Percentiles rank a stretch among this genome's conserved stretches.
Conservation (phyloP, 2,113 vertebrate species). For the Dasypus novemcinctus region DNA sequence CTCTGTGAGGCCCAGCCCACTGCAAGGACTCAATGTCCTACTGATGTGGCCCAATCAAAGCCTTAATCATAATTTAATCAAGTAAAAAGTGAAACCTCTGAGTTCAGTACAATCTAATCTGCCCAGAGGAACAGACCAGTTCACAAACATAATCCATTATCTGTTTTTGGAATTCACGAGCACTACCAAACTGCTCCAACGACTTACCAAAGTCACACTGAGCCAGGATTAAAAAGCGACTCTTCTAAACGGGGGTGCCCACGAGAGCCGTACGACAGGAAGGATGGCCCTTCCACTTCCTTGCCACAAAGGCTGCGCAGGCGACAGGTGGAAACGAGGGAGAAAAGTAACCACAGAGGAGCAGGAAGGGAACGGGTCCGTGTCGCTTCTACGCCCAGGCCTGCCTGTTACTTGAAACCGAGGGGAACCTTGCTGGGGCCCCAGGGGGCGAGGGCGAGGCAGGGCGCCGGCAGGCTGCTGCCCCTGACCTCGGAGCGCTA, state of each 20-base stretch:
- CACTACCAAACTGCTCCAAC: too few relatives aligned
- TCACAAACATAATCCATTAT: too few relatives aligned
- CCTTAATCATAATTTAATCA: too few relatives aligned
- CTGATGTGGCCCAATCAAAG: too few relatives aligned
- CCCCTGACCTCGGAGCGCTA: too few relatives aligned
- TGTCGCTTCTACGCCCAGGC: not conserved
- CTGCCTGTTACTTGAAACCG: accelerated
- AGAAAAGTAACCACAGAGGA: not conserved
- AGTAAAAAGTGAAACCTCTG: too few relatives aligned
- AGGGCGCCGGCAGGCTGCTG: not conserved
- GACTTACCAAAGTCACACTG: not conserved
- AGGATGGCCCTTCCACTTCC: not conserved
- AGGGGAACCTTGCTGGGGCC: not conserved
- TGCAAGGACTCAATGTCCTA: too few relatives aligned
- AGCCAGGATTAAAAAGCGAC: not conserved
- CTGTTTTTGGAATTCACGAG: too few relatives aligned
- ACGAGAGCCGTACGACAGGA: not conserved
- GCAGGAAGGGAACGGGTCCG: not conserved
- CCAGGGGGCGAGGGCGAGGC: too few relatives aligned
- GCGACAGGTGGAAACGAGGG: not conserved
- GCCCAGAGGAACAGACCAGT: too few relatives aligned
- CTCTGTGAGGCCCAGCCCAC: too few relatives aligned
- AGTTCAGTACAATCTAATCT: too few relatives aligned
- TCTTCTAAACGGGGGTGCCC: not conserved
- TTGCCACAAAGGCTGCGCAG: not conserved